These are phyloP conservation scores for Pitangus sulphuratus DNA, from an alignment of 2,797 vertebrate genomes.

Conservation along the genomic window DNA sequence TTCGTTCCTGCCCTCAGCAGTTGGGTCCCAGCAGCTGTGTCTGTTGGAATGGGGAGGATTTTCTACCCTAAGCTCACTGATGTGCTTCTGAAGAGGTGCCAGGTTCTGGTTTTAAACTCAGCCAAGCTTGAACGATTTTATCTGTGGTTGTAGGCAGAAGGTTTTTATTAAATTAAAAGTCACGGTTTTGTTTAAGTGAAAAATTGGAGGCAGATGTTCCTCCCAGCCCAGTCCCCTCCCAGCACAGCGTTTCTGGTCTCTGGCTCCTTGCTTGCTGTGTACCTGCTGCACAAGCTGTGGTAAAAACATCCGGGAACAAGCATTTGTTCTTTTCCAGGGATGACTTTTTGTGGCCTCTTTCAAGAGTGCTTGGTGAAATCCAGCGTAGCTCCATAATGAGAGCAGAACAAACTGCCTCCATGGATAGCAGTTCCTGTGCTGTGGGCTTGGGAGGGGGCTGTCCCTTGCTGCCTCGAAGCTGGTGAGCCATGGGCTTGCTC, in stretches of 20 bases:
- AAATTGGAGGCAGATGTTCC: neutral
- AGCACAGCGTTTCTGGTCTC: neutral
- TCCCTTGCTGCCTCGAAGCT: neutral
- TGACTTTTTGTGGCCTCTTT: neutral
- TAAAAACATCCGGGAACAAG: neutral
- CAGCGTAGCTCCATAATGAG: neutral
- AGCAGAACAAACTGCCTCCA: neutral
- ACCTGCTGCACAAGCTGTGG: neutral
- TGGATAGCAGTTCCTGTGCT: neutral
- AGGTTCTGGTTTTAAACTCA: conserved; percentile 28
- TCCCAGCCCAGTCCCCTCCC: neutral
- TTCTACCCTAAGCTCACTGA: neutral
- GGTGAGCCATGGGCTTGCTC: neutral
- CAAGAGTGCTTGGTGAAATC: neutral
- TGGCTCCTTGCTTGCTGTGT: neutral
- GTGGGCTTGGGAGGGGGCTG: neutral
- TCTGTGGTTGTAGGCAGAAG: conserved; percentile 9
- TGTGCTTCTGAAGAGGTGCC: neutral
- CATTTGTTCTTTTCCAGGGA: neutral
- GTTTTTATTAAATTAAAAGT: conserved; percentile 53
- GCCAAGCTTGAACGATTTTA: conserved; percentile 41
- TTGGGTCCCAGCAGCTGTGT: neutral
- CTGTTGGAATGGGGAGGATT: neutral
- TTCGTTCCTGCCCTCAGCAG: neutral
- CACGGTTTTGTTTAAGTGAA: conserved; percentile 6